Percentiles rank a stretch among this genome's conserved stretches.
Evolutionary conservation across 2,797 vertebrate species (phyloP).

Genomic region (Neosilurus mollespiculum): DNA sequence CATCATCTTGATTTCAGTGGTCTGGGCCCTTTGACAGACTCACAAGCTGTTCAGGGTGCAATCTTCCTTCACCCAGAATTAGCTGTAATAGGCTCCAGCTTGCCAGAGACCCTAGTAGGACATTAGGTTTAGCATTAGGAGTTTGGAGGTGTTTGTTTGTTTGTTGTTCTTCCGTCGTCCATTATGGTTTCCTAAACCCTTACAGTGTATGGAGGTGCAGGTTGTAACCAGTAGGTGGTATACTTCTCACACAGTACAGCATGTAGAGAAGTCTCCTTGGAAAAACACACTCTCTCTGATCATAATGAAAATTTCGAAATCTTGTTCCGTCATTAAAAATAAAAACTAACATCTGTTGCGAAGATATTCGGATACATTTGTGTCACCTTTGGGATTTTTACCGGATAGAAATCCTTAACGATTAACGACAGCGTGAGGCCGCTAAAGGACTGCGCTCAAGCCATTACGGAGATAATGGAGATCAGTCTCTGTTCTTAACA

Average conservation of each 20-base stretch:
- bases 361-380: constrained; percentile 85
- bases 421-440: constrained; percentile 60
- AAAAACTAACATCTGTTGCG: constrained; percentile 84
- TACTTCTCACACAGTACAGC: constrained; percentile 73
- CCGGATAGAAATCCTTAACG: constrained; percentile 55
- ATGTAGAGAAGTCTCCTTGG: constrained; percentile 53
- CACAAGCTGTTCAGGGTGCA: too few relatives aligned
- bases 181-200: neutral
- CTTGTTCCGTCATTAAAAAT: constrained; percentile 82
- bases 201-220: constrained; percentile 50
- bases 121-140: neutral
- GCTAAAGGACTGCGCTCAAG: constrained; percentile 51
- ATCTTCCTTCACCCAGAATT: too few relatives aligned
- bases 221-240: constrained; percentile 75
- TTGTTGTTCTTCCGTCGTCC: neutral
- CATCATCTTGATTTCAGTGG: neutral
- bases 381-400: constrained; percentile 73
- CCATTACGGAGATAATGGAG: constrained; percentile 58
- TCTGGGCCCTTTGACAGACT: neutral
- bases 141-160: too few relatives aligned
- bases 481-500: constrained; percentile 54
- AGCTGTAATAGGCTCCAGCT: too few relatives aligned
- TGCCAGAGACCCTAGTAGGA: too few relatives aligned
- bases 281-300: constrained; percentile 55
- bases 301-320: constrained; percentile 77